phyloP scores from a whole-genome alignment of 2,113 vertebrate genomes.

The Cinclus cinclus region DNA sequence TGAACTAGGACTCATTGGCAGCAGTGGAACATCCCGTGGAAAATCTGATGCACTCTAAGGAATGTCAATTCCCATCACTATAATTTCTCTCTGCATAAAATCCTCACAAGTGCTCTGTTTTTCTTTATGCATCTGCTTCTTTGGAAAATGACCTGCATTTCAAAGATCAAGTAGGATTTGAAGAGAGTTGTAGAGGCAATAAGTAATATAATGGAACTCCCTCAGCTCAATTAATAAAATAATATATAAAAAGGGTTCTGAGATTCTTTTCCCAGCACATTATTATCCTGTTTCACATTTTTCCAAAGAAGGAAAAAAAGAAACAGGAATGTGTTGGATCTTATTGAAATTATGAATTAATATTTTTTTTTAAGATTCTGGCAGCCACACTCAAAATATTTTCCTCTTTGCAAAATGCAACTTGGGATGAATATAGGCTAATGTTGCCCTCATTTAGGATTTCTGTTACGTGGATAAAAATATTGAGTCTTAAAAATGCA shows the following conservation, averaged over 20 bases:
- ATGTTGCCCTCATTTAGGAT: constrained; percentile 63
- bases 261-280: not conserved
- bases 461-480: constrained; percentile 69
- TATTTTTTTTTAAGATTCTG: not conserved
- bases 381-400: constrained; percentile 24
- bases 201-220: not conserved
- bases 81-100: constrained; percentile 18
- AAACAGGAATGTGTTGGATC: not conserved
- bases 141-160: constrained; percentile 36
- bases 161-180: constrained; percentile 42
- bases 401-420: constrained; percentile 35
- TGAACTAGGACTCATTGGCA: not conserved
- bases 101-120: constrained; percentile 6
- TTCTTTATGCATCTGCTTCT: constrained; percentile 24
- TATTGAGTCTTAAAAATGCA: constrained; percentile 67
- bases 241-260: not conserved
- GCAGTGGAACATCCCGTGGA: constrained; percentile 36
- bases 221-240: constrained; percentile 22
- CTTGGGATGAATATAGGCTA: constrained; percentile 49
- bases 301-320: not conserved
- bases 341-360: constrained; percentile 15
- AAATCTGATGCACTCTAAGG: constrained; percentile 34
- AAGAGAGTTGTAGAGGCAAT: constrained; percentile 13
- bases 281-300: not conserved
- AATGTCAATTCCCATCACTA: constrained; percentile 43